These are phyloP conservation scores for Epinotia brunnichana DNA, from an alignment of 2,888 invertebrate genomes.

Conservation along the genomic window DNA sequence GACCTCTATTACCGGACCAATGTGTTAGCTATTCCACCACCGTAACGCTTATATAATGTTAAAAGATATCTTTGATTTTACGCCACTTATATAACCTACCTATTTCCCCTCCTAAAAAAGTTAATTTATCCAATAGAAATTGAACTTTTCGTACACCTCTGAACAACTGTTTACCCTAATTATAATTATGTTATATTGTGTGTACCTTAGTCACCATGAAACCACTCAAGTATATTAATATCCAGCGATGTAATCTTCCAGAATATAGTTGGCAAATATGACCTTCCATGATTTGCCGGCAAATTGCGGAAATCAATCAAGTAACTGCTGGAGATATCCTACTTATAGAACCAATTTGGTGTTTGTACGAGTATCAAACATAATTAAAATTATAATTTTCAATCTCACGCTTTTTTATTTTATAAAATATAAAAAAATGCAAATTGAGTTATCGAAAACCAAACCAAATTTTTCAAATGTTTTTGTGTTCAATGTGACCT, in stretches of 20 bases:
- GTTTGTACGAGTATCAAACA: too few species aligned
- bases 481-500: too few species aligned
- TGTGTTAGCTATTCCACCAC: not conserved
- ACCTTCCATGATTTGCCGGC: not conserved
- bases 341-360: not conserved
- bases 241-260: not conserved
- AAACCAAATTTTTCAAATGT: too few species aligned
- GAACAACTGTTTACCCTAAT: not conserved
- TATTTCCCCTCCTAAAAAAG: too few species aligned
- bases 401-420: too few species aligned
- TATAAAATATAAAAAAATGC: too few species aligned
- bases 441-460: too few species aligned
- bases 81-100: too few species aligned
- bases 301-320: constrained; percentile 10
- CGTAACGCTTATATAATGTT: not conserved
- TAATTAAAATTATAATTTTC: too few species aligned
- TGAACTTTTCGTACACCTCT: too few species aligned
- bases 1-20: too few species aligned
- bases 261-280: constrained; percentile 4
- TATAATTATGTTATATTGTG: not conserved
- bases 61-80: not conserved
- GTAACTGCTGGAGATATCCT: not conserved
- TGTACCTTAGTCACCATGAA: not conserved
- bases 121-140: too few species aligned
- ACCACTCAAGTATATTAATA: constrained; percentile 5